Conservation (phyloP, 2,888 invertebrate genomes). For the Bombylius discolor region DNA sequence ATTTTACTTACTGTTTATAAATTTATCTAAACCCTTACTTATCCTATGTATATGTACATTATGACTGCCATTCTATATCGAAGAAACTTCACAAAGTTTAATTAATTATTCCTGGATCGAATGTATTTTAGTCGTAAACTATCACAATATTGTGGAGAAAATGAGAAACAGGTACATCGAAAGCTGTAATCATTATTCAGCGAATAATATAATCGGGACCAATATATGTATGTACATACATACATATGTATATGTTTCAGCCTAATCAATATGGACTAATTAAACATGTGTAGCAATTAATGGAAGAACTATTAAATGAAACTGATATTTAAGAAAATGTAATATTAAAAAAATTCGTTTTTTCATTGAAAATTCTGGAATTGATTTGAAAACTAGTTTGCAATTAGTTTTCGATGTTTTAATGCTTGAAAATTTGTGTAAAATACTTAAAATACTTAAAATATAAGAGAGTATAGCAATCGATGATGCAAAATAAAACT, state of each 20-base stretch:
- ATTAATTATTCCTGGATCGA: constrained; percentile 28
- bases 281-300: constrained; percentile 37
- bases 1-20: too few relatives aligned
- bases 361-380: constrained; percentile 43
- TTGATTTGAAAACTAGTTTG: constrained; percentile 81
- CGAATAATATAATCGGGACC: constrained; percentile 33
- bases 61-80: constrained; percentile 19
- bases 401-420: constrained; percentile 86
- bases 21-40: too few relatives aligned
- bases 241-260: too few relatives aligned
- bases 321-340: too few relatives aligned
- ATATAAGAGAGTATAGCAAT: too few relatives aligned
- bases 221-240: too few relatives aligned
- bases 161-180: background rate
- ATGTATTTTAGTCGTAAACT: constrained; percentile 43
- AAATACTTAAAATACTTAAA: too few relatives aligned
- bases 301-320: constrained; percentile 23
- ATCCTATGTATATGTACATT: too few relatives aligned
- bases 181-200: background rate
- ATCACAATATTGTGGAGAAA: constrained; percentile 6
- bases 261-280: constrained; percentile 36
- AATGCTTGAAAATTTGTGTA: constrained; percentile 34
- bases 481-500: constrained; percentile 60
- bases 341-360: constrained; percentile 31
- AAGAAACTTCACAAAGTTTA: constrained; percentile 37